Evolutionary conservation across 2,888 invertebrate species (phyloP), one percentile per base, ranked within the genome.

Genomic region (Serripes groenlandicus): DNA sequence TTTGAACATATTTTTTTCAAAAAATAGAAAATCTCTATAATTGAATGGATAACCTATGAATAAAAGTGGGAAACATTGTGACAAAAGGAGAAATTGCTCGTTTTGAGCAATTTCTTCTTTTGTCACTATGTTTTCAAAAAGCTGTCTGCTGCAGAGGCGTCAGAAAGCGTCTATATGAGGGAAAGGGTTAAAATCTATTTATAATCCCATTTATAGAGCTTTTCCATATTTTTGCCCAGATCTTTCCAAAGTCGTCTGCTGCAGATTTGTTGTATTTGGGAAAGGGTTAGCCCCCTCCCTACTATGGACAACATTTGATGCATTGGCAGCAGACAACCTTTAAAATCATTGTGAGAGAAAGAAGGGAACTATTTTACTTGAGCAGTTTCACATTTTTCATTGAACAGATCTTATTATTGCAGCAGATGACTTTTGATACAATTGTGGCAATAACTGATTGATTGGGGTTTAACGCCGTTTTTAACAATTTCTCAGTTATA

Each of bases 331-430:
- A 56, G 11, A 56, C 9, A n/a, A 15, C 56, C 7, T 56, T n/a
- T 56, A n/a, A 56, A 56, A 56, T 7, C 56, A 56, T n/a, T 56
- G 56, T 56, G 56, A n/a, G n/a, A 56, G n/a, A 56, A 56, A n/a
- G 56, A 56, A n/a, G n/a, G 56, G n/a, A 56, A 56, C n/a, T 42
- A 15, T 15, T 42, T 15, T 7, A 11, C 7, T 11, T 15, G 42
- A 42, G 42, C 42, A 42, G 15, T 42, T 42, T 42, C 42, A 11
- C 42, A 42, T 42, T 42, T 42, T 42, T 15, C 42, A n/a, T n/a
- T n/a, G n/a, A n/a, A n/a, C n/a, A n/a, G n/a, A n/a, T n/a, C n/a
- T n/a, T n/a, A n/a, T n/a, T n/a, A n/a, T n/a, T n/a, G n/a, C n/a
- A n/a, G n/a, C n/a, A n/a, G n/a, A n/a, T n/a, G n/a, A n/a, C n/a